Base-by-base conservation (phyloP, 37 sponge, comb jelly and placozoan species). In the Beroe ovata region DNA sequence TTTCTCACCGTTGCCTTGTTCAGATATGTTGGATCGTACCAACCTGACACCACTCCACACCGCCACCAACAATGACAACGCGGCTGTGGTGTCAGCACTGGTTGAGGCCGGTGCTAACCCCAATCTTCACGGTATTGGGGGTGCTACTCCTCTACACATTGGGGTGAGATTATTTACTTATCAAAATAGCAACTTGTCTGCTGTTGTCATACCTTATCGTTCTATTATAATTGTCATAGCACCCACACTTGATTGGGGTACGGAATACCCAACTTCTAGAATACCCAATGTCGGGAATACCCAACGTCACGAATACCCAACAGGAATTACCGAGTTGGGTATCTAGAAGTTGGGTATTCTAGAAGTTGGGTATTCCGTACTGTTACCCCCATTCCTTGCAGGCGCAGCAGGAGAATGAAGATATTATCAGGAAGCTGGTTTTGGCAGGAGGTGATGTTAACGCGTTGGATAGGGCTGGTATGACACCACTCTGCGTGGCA, bases 361-460 rank as follows among this genome's bases (percentile, higher is more conserved):
- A n/a, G n/a, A n/a, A n/a, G n/a, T n/a, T n/a, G n/a, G n/a, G n/a
- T n/a, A n/a, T n/a, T n/a, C n/a, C n/a, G n/a, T n/a, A n/a, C n/a
- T n/a, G n/a, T n/a, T n/a, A n/a, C n/a, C n/a, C n/a, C 59, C 59
- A 11, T 19, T 58, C 16, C 59, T 16, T 25, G 26, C 36, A 66
- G 69, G 84, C 84, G 26, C 84, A 77, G 84, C 84, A 77, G 21
- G 84, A 77, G 54, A 77, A 42, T 29, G 84, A 77, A 4, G 84
- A 77, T 40, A 77, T 77, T 1, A 42, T 39, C 54, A 77, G 84
- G 84, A 77, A 42, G 84, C 54, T 77, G 84, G 84, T 77, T n/a
- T 25, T 77, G 22, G 54, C 54, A 4, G 84, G 84, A 25, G 84
- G 28, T 3, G 84, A 77, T 41, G 84, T 77, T 21, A 77, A 77